These are phyloP conservation scores for Aleiodes leptofemur DNA, from an alignment of 2,888 invertebrate species.

Conservation along the genomic window DNA sequence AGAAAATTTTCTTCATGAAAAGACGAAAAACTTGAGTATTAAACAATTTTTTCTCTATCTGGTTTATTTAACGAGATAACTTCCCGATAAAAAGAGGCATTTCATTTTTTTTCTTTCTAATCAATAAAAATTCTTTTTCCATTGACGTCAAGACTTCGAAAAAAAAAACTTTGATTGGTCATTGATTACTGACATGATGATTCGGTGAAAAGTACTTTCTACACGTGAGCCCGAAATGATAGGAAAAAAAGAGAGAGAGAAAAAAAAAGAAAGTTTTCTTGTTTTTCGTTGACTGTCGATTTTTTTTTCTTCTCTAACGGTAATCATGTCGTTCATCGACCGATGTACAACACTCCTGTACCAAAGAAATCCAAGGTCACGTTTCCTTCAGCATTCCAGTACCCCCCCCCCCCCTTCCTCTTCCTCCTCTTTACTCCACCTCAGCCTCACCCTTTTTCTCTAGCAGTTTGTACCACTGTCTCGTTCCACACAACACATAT, in stretches of 20 bases:
- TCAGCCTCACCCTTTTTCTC: background rate
- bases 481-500: slow-evolving; percentile 15
- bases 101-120: background rate
- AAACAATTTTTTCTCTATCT: no score
- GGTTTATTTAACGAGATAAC: background rate
- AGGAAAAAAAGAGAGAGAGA: background rate
- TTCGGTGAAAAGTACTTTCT: background rate
- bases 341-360: slow-evolving; percentile 17
- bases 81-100: background rate
- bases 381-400: slow-evolving; percentile 33
- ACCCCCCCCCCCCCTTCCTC: background rate
- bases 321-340: slow-evolving; percentile 29
- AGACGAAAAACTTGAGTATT: no score
- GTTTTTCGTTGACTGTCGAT: slow-evolving; percentile 12
- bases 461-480: slow-evolving; percentile 24
- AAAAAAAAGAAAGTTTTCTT: slow-evolving; percentile 17
- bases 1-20: no score
- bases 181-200: no score
- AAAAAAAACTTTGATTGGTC: background rate
- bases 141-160: background rate
- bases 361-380: slow-evolving; percentile 33
- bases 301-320: slow-evolving; percentile 27
- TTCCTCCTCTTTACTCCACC: background rate
- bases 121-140: no score
- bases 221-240: background rate